Evolutionary conservation across 1,140 invertebrate species (phyloP).

Genomic region (Neomicropteryx cornuta): DNA sequence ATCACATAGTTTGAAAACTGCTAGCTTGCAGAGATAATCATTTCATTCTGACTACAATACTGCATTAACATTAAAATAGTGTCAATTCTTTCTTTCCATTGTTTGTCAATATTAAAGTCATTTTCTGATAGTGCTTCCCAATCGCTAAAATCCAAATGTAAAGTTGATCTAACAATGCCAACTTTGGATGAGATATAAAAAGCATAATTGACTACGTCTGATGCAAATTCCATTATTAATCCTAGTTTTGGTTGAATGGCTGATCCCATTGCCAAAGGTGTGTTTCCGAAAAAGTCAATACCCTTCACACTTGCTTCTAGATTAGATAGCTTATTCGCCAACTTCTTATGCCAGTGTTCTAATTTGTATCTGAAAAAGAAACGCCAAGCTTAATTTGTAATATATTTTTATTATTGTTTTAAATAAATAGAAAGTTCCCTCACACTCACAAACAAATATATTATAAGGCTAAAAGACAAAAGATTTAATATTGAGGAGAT

Average conservation of each 20-base stretch:
- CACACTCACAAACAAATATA: no score
- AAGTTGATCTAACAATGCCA: constrained; percentile 21
- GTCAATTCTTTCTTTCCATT: constrained; percentile 22
- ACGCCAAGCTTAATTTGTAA: constrained; percentile 4
- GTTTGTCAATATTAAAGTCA: constrained; percentile 20
- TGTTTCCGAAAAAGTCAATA: constrained; percentile 20
- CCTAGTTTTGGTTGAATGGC: constrained; percentile 28
- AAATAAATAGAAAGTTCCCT: no score
- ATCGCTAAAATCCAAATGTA: constrained; percentile 13
- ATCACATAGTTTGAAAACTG: no score
- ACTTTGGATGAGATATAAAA: constrained; percentile 26
- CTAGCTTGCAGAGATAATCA: no score
- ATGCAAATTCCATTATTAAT: constrained; percentile 27
- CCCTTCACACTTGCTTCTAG: constrained; percentile 24
- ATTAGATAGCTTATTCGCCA: constrained; percentile 21
- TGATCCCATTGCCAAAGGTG: constrained; percentile 23
- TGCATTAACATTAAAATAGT: constrained; percentile 32
- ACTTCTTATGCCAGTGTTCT: constrained; percentile 27
- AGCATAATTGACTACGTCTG: constrained; percentile 27
- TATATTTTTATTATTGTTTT: no score
- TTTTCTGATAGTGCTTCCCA: constrained; percentile 1
- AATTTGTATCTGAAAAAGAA: constrained; percentile 25
- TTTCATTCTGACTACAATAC: constrained; percentile 28
- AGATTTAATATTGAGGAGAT: no score
- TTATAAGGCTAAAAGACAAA: no score